phyloP scores from a whole-genome alignment of 2,113 vertebrate species.

The Odocoileus virginianus region DNA sequence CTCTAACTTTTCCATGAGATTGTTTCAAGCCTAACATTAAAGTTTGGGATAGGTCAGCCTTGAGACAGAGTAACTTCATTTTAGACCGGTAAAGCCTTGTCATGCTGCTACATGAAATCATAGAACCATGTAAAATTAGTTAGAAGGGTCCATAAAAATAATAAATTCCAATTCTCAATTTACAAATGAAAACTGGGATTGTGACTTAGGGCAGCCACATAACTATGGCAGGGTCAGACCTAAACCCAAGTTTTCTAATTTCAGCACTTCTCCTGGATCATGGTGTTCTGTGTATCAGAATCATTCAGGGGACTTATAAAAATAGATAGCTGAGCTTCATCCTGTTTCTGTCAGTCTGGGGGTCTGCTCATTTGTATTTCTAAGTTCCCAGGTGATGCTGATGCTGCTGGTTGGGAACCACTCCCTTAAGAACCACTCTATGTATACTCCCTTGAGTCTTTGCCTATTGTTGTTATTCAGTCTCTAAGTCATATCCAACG shows the following conservation, averaged over 20 bases:
- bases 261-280: neutral
- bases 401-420: neutral
- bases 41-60: neutral
- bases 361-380: neutral
- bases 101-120: neutral
- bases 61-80: neutral
- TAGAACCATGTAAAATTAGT: neutral
- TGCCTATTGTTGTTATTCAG: neutral
- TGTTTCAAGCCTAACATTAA: constrained; percentile 14
- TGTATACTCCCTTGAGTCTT: neutral
- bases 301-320: neutral
- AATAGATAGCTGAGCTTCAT: neutral
- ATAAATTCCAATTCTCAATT: constrained; percentile 2
- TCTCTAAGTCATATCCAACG: neutral
- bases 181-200: neutral
- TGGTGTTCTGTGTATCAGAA: neutral
- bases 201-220: neutral
- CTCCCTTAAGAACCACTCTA: neutral
- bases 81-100: constrained; percentile 10
- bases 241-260: neutral
- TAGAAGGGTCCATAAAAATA: neutral
- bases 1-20: neutral
- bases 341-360: neutral
- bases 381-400: neutral
- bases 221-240: neutral